Conservation (phyloP, 92 coral and sea anemone genomes). For the Bergia sp. region DNA sequence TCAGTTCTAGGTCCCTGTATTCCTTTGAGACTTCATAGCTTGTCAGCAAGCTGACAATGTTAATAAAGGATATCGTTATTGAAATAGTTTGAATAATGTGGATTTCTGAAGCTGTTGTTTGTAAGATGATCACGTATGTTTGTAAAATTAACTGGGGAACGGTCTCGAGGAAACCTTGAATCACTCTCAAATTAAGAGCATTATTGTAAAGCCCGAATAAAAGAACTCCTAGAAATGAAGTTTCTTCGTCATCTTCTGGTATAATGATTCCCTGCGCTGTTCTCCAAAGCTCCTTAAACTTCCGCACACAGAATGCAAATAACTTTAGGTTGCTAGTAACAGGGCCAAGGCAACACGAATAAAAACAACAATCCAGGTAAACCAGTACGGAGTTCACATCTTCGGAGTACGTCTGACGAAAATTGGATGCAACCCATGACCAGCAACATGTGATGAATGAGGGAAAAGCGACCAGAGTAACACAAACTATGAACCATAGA, state of each 20-base stretch:
- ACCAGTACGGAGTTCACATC: conserved; percentile 25
- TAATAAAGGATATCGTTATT: conserved; percentile 23
- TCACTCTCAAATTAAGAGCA: conserved; percentile 39
- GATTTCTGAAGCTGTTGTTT: conserved; percentile 20
- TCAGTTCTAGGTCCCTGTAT: conserved; percentile 39
- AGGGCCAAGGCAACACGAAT: conserved; percentile 38
- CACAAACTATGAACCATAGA: conserved; percentile 32
- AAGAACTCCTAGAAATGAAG: conserved; percentile 44
- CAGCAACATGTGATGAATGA: conserved; percentile 43
- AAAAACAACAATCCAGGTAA: conserved; percentile 24
- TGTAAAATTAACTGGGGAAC: conserved; percentile 35
- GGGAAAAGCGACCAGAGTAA: conserved; percentile 33
- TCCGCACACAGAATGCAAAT: conserved; percentile 24
- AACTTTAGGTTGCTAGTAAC: conserved; percentile 39
- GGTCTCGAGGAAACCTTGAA: conserved; percentile 29
- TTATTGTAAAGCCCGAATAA: conserved; percentile 24
- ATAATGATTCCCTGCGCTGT: conserved; percentile 35
- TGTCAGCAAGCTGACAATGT: conserved; percentile 34
- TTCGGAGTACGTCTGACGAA: conserved; percentile 39
- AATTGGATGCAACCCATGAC: conserved; percentile 40
- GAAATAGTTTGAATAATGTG: conserved; percentile 24
- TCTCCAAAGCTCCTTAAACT: conserved; percentile 43
- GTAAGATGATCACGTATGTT: conserved; percentile 36
- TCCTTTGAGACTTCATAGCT: conserved; percentile 44
- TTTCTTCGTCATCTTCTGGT: conserved; percentile 40